Evolutionary conservation across 2,888 invertebrate species (phyloP).

Genomic region (Drosophila melanocephala): DNA sequence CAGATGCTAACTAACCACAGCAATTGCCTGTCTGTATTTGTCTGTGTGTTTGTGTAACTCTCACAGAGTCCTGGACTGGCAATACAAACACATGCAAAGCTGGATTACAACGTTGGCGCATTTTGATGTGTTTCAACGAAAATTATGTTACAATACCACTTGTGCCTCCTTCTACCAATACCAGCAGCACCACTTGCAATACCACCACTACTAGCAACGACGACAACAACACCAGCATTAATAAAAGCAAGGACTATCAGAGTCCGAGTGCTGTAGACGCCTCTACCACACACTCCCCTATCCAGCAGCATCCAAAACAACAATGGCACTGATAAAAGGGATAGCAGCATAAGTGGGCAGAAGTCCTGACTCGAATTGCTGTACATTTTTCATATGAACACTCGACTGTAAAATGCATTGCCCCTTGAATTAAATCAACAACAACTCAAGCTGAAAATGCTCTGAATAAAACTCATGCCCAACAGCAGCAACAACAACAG

Average conservation of each 20-base stretch:
- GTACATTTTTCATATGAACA: slow-evolving; percentile 74
- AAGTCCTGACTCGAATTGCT: slow-evolving; percentile 60
- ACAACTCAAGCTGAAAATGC: slow-evolving; percentile 70
- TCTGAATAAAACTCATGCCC: slow-evolving; percentile 18
- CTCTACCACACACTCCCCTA: background rate
- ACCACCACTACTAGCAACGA: slow-evolving; percentile 27
- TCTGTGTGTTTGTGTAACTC: slow-evolving; percentile 13
- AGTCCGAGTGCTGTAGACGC: slow-evolving; percentile 9
- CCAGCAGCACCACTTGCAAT: slow-evolving; percentile 7
- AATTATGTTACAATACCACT: slow-evolving; percentile 76
- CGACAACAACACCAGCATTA: slow-evolving; percentile 21
- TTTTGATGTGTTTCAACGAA: slow-evolving; percentile 77
- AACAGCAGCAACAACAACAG: slow-evolving; percentile 33
- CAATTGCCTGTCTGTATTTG: slow-evolving; percentile 31
- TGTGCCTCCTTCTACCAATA: slow-evolving; percentile 48
- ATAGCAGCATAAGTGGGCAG: slow-evolving; percentile 63
- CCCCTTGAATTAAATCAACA: slow-evolving; percentile 81
- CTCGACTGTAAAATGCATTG: slow-evolving; percentile 78
- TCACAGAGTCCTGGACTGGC: slow-evolving; percentile 25
- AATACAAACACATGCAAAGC: slow-evolving; percentile 54
- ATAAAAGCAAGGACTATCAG: slow-evolving; percentile 17
- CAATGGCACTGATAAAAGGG: slow-evolving; percentile 62
- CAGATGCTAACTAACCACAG: slow-evolving; percentile 81
- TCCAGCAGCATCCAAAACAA: slow-evolving; percentile 23
- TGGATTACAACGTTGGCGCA: slow-evolving; percentile 62